Percentiles rank a stretch among this genome's conserved stretches.
Evolutionary conservation across 2,113 vertebrate species (phyloP).

Genomic region (Tor tambroides): DNA sequence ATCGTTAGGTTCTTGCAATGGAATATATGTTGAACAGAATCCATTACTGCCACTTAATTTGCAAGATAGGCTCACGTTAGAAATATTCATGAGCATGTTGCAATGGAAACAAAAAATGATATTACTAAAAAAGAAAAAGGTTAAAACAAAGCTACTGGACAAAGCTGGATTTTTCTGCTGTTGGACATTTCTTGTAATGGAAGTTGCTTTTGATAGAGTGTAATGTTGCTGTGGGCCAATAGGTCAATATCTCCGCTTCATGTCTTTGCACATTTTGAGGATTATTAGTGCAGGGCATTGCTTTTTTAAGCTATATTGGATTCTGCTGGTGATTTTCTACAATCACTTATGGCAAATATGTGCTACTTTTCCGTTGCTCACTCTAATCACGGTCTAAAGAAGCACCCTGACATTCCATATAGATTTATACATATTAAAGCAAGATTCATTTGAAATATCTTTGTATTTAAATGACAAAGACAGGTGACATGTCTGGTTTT

Average conservation of each 20-base stretch:
- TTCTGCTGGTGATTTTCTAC: constrained; percentile 4
- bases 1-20: too few relatives aligned
- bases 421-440: constrained; percentile 24
- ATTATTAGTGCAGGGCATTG: neutral
- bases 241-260: constrained; percentile 1
- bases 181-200: neutral
- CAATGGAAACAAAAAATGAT: neutral
- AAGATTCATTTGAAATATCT: constrained; percentile 30
- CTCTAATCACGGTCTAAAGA: constrained; percentile 20
- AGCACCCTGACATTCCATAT: neutral
- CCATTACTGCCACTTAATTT: neutral
- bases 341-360: neutral
- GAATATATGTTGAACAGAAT: neutral
- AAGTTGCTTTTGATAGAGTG: neutral
- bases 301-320: neutral
- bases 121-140: neutral
- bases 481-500: constrained; percentile 71
- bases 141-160: neutral
- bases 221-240: neutral
- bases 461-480: constrained; percentile 69
- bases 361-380: neutral
- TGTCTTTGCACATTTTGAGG: constrained; percentile 8
- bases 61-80: neutral
- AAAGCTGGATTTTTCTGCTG: neutral
- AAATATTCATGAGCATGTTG: constrained; percentile 16